phyloP scores from a whole-genome alignment of 2,888 invertebrate genomes.

The Sicus ferrugineus region DNA sequence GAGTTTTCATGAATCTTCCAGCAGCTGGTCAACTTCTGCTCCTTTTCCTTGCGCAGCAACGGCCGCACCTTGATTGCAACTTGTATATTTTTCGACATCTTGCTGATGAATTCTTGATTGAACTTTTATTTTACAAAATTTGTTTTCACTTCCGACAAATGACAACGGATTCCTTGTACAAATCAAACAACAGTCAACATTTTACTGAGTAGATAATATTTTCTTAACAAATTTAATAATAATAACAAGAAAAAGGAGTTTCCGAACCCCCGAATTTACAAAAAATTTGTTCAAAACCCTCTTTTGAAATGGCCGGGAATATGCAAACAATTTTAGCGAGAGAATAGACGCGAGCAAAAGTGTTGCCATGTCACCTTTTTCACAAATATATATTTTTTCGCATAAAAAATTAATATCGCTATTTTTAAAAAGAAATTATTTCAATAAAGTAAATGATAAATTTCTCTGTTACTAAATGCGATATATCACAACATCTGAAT shows the following conservation, averaged over 20 bases:
- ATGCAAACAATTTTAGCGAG: no score
- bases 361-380: no score
- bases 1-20: slow-evolving; percentile 72
- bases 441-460: no score
- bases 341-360: no score
- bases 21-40: slow-evolving; percentile 70
- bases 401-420: no score
- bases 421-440: no score
- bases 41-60: slow-evolving; percentile 73
- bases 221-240: neutral
- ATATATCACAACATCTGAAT: no score
- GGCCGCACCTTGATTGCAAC: slow-evolving; percentile 80
- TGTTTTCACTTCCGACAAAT: neutral
- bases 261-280: neutral
- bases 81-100: slow-evolving; percentile 67
- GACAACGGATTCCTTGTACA: neutral
- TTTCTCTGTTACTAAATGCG: no score
- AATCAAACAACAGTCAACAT: neutral
- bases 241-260: neutral
- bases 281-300: neutral
- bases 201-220: neutral
- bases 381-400: no score
- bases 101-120: neutral
- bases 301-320: neutral
- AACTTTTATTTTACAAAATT: neutral